phyloP scores from a whole-genome alignment of 1,140 invertebrate genomes.

The Brachionus koreanus region DNA sequence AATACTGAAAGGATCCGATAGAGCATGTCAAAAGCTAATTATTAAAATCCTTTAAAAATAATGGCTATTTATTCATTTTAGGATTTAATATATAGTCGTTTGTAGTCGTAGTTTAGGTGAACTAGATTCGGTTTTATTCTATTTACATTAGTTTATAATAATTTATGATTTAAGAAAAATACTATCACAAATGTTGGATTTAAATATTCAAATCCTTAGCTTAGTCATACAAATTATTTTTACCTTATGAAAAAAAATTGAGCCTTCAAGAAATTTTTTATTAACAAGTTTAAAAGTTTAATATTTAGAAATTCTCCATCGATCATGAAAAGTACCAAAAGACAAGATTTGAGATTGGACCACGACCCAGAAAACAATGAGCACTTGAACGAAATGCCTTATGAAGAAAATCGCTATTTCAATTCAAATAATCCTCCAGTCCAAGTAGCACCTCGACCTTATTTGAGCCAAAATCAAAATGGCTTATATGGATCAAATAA shows the following conservation, averaged over 20 bases:
- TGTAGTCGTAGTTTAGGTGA: not conserved
- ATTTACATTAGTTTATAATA: slow-evolving; percentile 30
- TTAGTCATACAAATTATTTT: not conserved
- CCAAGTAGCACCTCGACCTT: not conserved
- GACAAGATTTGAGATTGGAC: slow-evolving; percentile 14
- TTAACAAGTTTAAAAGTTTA: not conserved
- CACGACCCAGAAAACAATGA: slow-evolving; percentile 9
- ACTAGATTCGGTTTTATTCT: not conserved
- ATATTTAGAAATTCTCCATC: not conserved
- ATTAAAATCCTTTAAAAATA: slow-evolving; percentile 25
- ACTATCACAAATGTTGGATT: not conserved
- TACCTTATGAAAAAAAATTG: slow-evolving; percentile 1
- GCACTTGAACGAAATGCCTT: slow-evolving; percentile 3
- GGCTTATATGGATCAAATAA: not conserved
- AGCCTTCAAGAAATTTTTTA: not conserved
- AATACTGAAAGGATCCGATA: not conserved
- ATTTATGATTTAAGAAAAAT: not conserved
- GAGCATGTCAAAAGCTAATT: slow-evolving; percentile 2
- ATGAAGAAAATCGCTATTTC: slow-evolving; percentile 11
- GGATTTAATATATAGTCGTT: not conserved
- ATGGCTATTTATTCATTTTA: not conserved
- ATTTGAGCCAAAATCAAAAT: slow-evolving; percentile 12
- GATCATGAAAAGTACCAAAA: slow-evolving; percentile 9
- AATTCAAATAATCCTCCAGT: not conserved
- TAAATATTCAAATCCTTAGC: not conserved